Evolutionary conservation across 2,888 invertebrate genomes (phyloP).

Genomic region (Drosophila anceps): DNA sequence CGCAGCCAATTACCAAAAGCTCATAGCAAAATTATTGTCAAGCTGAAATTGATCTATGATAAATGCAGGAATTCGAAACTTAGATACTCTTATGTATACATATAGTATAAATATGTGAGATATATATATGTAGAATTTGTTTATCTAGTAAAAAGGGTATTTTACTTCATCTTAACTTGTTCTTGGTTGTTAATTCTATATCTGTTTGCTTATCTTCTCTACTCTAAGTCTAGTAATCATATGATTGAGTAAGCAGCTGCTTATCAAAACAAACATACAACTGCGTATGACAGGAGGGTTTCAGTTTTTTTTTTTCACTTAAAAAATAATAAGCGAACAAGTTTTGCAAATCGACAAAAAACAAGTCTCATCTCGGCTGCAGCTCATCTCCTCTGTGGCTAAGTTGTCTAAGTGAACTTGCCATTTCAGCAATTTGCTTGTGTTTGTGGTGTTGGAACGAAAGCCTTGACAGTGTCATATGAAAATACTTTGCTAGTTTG

Average conservation of each 20-base stretch:
- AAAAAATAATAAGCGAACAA: background rate
- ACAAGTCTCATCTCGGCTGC: constrained; percentile 2
- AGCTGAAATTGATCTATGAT: background rate
- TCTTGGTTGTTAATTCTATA: background rate
- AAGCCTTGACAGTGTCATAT: background rate
- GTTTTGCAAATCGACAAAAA: background rate
- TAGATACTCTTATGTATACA: background rate
- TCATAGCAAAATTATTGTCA: constrained; percentile 23
- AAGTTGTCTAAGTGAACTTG: background rate
- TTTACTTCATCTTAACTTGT: background rate
- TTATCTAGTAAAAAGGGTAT: background rate
- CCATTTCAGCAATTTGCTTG: background rate
- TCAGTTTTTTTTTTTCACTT: background rate
- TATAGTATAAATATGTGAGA: background rate
- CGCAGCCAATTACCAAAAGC: constrained; percentile 23
- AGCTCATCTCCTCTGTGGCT: background rate
- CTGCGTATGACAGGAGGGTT: background rate
- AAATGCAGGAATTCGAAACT: background rate
- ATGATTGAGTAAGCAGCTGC: background rate
- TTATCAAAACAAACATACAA: background rate
- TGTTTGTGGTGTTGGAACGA: background rate
- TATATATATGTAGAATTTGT: background rate
- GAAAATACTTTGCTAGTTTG: background rate
- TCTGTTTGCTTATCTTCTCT: background rate
- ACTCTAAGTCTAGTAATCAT: background rate